Conservation (phyloP, 2,888 invertebrate species). For the Andrena flavipes region DNA sequence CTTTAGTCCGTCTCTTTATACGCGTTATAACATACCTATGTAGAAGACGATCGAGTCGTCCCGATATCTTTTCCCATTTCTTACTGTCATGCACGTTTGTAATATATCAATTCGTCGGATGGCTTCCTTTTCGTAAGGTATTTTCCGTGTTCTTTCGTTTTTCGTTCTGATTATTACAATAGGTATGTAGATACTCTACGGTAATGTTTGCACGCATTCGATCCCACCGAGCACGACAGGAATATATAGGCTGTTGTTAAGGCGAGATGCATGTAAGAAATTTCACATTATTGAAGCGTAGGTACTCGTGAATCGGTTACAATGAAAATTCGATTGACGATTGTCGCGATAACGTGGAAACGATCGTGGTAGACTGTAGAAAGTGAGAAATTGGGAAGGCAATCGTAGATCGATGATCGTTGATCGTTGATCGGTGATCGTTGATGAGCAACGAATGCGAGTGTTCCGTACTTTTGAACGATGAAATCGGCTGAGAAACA, state of each 20-base stretch:
- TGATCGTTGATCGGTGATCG: background rate
- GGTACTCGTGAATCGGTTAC: conserved; percentile 1
- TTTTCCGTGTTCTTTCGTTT: background rate
- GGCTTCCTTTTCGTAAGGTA: conserved; percentile 22
- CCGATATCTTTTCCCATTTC: conserved; percentile 30
- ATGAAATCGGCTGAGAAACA: conserved; percentile 4
- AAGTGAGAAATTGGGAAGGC: conserved; percentile 4
- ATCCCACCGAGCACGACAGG: conserved; percentile 50
- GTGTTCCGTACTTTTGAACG: conserved; percentile 8
- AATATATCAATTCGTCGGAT: conserved; percentile 10
- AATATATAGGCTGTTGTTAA: conserved; percentile 30
- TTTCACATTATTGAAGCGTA: background rate
- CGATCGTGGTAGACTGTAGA: background rate
- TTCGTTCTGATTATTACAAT: conserved; percentile 36
- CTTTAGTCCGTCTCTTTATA: conserved; percentile 60
- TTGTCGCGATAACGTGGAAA: conserved; percentile 12
- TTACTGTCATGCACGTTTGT: conserved; percentile 22
- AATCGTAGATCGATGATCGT: conserved; percentile 1
- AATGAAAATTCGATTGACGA: conserved; percentile 11
- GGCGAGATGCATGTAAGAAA: conserved; percentile 36
- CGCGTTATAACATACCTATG: conserved; percentile 34
- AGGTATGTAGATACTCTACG: conserved; percentile 43
- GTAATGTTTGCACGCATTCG: conserved; percentile 49
- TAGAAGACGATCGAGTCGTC: conserved; percentile 24
- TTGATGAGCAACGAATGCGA: conserved; percentile 11